Base-by-base conservation (phyloP, 2,888 invertebrate genomes). In the Amphiduros pacificus region DNA sequence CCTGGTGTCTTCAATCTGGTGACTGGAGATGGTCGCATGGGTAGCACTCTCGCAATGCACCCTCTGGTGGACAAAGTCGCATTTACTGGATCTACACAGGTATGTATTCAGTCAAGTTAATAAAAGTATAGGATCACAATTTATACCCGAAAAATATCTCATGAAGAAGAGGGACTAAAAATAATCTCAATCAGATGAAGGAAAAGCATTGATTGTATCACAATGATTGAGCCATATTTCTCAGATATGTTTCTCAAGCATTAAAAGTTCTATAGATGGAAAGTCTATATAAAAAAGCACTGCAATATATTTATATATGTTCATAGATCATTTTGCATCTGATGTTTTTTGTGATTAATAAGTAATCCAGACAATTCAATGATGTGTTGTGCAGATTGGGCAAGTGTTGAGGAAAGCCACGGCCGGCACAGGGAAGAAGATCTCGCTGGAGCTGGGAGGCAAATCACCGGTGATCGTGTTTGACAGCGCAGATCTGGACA, bases 401-500 rank as follows among this genome's bases (percentile, higher is more conserved):
- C 75, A 82, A 67, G 70, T 75, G 6, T 65, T 84, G 56, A 65
- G 82, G 17, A 65, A 74, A 41, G 67, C 75, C 27, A 76, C 78
- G 44, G 81, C 82, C 27, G 82, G 82, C 11, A 71, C 74, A 55
- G 80, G 82, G 11, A 82, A 82, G 72, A 82, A 81, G 66, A 58
- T 81, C 49, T 82, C 82, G 0, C 68, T 83, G 51, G 84, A 84
- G 68, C 73, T 84, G 24, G 80, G 82, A 40, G 83, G 83, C 0
- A 82, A 83, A 66, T 83, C 82, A 50, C 83, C 85, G 1, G 82
- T 85, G 66, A 76, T 87, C 41, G 82, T 87, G 58, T 87, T 86
- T 76, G 86, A 87, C 62, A 78, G 81, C 51, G 85, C 86, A 11
- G 87, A 87, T 76, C 71, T 87, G 41, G 86, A 87, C 79, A 86